Percentiles rank a stretch among this genome's conserved stretches.
Conservation (phyloP, 2,113 vertebrate species). For the Dissostichus mawsoni region DNA sequence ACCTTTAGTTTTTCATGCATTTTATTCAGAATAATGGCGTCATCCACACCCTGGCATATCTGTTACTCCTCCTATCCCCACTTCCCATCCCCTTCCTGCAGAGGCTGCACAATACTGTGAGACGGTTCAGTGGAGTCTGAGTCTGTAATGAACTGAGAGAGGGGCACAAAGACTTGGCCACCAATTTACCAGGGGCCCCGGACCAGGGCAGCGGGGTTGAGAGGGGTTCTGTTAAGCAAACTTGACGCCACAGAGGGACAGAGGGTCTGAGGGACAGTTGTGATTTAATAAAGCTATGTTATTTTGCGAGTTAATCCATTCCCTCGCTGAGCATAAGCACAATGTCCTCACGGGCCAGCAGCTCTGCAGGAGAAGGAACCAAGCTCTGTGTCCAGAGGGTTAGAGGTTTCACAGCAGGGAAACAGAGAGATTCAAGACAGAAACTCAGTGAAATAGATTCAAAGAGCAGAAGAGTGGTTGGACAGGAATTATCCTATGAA, state of each 20-base stretch:
- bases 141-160: slow-evolving; percentile 48
- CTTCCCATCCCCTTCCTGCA: slow-evolving; percentile 6
- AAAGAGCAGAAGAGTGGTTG: background rate
- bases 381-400: slow-evolving; percentile 27
- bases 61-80: background rate
- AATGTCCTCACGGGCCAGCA: slow-evolving; percentile 61
- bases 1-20: background rate
- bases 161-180: slow-evolving; percentile 39
- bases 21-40: slow-evolving; percentile 20
- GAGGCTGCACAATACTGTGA: slow-evolving; percentile 40
- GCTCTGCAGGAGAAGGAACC: slow-evolving; percentile 45
- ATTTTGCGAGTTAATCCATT: slow-evolving; percentile 70
- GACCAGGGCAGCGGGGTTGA: slow-evolving; percentile 54
- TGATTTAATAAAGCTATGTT: slow-evolving; percentile 72
- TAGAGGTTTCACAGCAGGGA: slow-evolving; percentile 33
- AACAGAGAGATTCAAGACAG: background rate
- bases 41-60: background rate
- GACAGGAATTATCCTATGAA: background rate
- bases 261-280: slow-evolving; percentile 35
- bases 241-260: slow-evolving; percentile 41
- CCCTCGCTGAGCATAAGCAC: slow-evolving; percentile 28
- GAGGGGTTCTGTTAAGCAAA: slow-evolving; percentile 63
- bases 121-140: slow-evolving; percentile 57
- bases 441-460: background rate
- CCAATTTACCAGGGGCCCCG: slow-evolving; percentile 65